Evolutionary conservation across 2,888 invertebrate genomes (phyloP), one percentile per base, ranked within the genome.

Genomic region (Agrochola lota): DNA sequence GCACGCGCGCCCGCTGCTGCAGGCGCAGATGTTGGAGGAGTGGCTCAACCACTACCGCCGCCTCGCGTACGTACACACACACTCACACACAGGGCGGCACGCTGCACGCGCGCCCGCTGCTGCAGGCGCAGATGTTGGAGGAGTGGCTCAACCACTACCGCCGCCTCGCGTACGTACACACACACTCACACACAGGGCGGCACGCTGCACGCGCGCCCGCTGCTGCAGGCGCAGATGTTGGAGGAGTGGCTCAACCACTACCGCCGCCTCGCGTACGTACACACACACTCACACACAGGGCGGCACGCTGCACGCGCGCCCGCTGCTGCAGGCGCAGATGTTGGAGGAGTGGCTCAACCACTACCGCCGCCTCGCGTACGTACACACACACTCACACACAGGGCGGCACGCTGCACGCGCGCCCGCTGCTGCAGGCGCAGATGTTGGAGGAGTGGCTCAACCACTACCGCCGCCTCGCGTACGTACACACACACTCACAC

Each of bases 141-240:
- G 95, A 99, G 96, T 99, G 99, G 99, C 97, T 99, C 89, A 99
- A 99, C 96, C 98, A 99, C 96, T 99, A 99, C 96, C 97, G 99
- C 90, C 97, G 98, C 90, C 97, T 98, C 92, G 98, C 94, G 94
- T 94, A 60, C 86, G 93, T 99, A 71, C 30, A 63, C 98, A 97
- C 49, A 49, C 49, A 49, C 49, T 17, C 62, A 35, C 62, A 35
- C 99, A 98, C 97, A 98, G 97, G 99, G 67, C 99, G 93, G 63
- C 63, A 35, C 63, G 17, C 49, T 49, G 7, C 49, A 49, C 49
- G 49, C 49, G 49, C 49, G 49, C 17, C 49, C 49, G 6, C 49
- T 49, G 93, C 99, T 99, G 95, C 98, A 98, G 9, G 49, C 55
- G 3, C 68, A 98, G 92, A 98, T 99, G 96, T 97, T 98, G 91